Base-by-base conservation (phyloP, 2,888 invertebrate genomes). In the Drosophila parthenogenetica region DNA sequence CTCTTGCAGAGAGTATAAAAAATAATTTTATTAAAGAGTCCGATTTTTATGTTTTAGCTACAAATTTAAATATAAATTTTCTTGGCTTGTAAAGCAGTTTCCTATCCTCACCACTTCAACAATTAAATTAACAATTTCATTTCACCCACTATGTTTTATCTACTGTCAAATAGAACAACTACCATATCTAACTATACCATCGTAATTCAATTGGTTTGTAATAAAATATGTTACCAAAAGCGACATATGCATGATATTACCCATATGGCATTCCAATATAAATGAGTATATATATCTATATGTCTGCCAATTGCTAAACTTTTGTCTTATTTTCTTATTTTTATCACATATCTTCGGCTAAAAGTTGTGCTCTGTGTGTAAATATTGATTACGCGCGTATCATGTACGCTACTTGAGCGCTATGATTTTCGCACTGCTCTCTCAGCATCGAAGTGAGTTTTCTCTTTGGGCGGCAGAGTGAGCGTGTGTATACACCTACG, bases 361-460 rank as follows among this genome's bases (percentile, higher is more conserved):
- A 63, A 79, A 74, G 67, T 71, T 73, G 13, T 35, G 66, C 80
- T 73, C 35, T 35, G 66, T 82, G 75, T 80, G 84, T 83, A 85
- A 84, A 81, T 85, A 85, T 85, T 85, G 89, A 85, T 87, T 87
- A 71, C 74, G 77, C 79, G 82, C 70, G 71, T 70, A 77, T 78
- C 80, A 84, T 88, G 89, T 89, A 87, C 83, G 64, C 73, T 78
- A 71, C 79, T 85, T 83, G 87, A 73, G 87, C 61, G 67, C 75
- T 69, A 73, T 79, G 89, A 85, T 85, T 85, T 89, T 74, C 51
- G 61, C 66, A 54, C 64, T 71, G 61, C 49, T 22, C 35, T 42
- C 37, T 43, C 40, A 62, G 50, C 72, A 58, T 77, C 43, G 58
- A 43, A 43, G 42, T 51, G 43, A 55, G 61, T 54, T 63, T 66